Base-by-base conservation (phyloP, 1,140 invertebrate species). In the Microplitis mediator region DNA sequence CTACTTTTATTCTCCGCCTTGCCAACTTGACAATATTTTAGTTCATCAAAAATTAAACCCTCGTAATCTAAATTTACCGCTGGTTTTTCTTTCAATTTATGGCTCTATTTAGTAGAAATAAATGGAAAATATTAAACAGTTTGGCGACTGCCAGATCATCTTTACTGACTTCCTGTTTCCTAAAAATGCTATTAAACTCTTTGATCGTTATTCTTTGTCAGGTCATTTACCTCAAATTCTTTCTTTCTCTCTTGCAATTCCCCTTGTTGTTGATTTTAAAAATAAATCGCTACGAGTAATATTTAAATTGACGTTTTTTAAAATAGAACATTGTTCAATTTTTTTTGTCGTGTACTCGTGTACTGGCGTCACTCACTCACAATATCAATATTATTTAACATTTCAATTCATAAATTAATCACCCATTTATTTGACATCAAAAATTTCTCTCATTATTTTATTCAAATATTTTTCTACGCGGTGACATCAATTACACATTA, bases 91-190 rank as follows among this genome's bases (percentile, higher is more conserved):
- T 39, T 39, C 39, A 11, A 45, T 45, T 45, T 45, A 45, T 45
- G 39, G 39, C 11, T 45, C 8, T 9, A 62, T 34, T 23, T 62
- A 31, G 13, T 13, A 61, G 58, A 11, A 23, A 31, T 31, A 31
- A 62, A 60, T 60, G 13, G 3, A 60, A 62, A 35, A 23, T 2
- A 13, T 56, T 3, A 56, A 56, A 56, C 39, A 45, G 52, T 56
- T 5, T 5, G 60, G n/a, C 34, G 34, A 35, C 60, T 35, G 45
- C 36, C 62, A 64, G 62, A 64, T 64, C 62, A 64, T 36, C 62
- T 35, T 35, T 64, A 23, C 13, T 36, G 23, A 64, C 62, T 64
- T 64, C 62, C 62, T 64, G 62, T 64, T 64, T 64, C 62, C 62
- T 45, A 64, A 50, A 64, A 35, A 36, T n/a, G 32, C 34, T 36